Evolutionary conservation across 2,113 vertebrate species (phyloP).

Genomic region (Terrapene triunguis): DNA sequence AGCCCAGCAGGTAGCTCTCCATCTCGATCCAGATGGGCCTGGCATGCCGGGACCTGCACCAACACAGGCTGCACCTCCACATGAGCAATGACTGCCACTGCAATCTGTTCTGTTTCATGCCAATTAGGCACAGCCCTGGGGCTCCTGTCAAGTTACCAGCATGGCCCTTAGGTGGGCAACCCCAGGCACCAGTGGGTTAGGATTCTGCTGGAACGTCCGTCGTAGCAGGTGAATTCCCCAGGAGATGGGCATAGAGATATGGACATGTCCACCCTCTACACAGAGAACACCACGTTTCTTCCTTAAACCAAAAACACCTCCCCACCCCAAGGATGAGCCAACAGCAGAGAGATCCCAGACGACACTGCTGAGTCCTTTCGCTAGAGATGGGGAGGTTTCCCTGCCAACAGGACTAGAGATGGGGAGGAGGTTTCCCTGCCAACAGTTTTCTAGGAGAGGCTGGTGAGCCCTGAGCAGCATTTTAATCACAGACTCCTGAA

Average conservation of each 20-base stretch:
- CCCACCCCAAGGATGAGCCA: not conserved
- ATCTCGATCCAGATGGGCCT: fast-evolving
- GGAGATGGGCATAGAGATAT: not conserved
- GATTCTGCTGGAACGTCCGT: not conserved
- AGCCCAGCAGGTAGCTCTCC: fast-evolving
- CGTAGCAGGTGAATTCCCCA: not conserved
- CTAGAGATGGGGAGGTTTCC: not conserved
- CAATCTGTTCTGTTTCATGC: not conserved
- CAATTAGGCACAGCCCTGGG: too few species aligned
- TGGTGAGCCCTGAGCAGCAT: conserved; percentile 34
- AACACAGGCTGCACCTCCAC: fast-evolving
- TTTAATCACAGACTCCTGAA: not conserved
- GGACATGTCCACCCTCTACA: not conserved
- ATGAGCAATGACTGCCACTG: fast-evolving
- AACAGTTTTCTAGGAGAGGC: not conserved
- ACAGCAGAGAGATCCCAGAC: not conserved
- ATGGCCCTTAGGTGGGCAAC: not conserved
- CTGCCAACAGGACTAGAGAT: fast-evolving
- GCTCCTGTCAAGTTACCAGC: not conserved
- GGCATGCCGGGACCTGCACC: not conserved
- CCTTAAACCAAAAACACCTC: not conserved
- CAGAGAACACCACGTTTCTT: fast-evolving
- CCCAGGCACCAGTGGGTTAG: not conserved
- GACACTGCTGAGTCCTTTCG: not conserved
- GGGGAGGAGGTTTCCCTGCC: not conserved